Evolutionary conservation across 2,797 vertebrate species (phyloP), one percentile per base, ranked within the genome.

Genomic region (Melopsittacus undulatus): DNA sequence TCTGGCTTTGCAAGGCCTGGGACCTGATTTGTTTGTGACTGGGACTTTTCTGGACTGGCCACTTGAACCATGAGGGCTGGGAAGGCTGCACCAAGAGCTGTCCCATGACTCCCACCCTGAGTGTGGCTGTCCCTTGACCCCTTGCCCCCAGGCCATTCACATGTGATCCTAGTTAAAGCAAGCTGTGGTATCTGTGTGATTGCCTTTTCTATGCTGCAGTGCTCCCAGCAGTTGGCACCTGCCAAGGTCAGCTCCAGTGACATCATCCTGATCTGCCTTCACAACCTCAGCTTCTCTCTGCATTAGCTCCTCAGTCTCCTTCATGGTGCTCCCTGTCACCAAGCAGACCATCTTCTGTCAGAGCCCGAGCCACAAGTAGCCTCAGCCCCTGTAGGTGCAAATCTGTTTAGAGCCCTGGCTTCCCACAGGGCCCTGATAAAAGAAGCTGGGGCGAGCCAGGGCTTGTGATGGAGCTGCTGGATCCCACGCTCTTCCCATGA

Each of bases 211-310:
- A 97, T 95, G 83, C 94, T 97, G 85, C 93, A 91, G 24, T 96
- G 96, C 11, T 98, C 97, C 97, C 97, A 98, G 89, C 97, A 97
- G 84, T 97, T 96, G 72, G 96, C 97, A 11, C 97, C 97, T 0
- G 9, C 59, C 92, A 98, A 78, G 18, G 96, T 97, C 11, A 11
- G 61, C 75, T 97, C 96, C 96, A 98, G 91, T n/a, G 94, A 96
- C 79, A 8, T 97, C 88, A 5, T 98, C 92, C 92, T 95, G 97
- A 75, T 98, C 97, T 1, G 96, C 98, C 61, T 67, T 90, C 38
- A 97, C 90, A 7, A 98, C 91, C 72, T 98, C 97, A 4, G 97
- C 97, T 9, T 98, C 98, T 16, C 40, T 81, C 30, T 26, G 62
- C 67, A n/a, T 90, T 84, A 98, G 96, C 80, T 96, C 49, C 84